Percentiles rank a stretch among this genome's conserved stretches.
phyloP scores from a whole-genome alignment of 2,113 vertebrate genomes.

The Burhinus bistriatus region DNA sequence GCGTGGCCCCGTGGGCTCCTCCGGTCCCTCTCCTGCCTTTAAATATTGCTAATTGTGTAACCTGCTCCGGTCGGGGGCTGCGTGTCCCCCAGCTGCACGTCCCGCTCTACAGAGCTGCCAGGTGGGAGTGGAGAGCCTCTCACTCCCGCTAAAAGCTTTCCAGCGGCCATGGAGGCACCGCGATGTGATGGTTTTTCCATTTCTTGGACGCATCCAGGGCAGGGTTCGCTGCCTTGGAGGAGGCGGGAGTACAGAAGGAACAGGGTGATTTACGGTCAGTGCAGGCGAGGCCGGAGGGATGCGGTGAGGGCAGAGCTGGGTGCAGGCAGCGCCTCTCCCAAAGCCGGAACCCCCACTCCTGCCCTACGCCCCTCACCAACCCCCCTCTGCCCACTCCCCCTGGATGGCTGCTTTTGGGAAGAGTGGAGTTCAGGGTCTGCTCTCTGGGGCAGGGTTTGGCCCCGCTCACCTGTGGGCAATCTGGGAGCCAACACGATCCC shows the following conservation, averaged over 20 bases:
- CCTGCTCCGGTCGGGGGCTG: fast-evolving
- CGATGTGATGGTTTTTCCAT: not conserved
- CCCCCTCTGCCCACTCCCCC: not conserved
- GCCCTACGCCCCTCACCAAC: not conserved
- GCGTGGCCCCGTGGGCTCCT: not conserved
- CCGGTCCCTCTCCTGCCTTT: not conserved
- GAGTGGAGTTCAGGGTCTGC: not conserved
- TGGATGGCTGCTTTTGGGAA: not conserved
- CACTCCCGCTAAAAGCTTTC: not conserved
- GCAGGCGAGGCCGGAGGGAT: not conserved
- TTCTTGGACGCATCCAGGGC: not conserved
- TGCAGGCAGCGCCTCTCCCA: too few relatives aligned
- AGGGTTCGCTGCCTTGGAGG: not conserved
- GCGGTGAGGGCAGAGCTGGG: fast-evolving
- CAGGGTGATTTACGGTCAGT: fast-evolving
- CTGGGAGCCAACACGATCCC: not conserved
- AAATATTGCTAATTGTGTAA: not conserved
- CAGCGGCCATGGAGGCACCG: not conserved
- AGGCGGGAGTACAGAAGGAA: fast-evolving
- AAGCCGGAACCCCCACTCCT: not conserved
- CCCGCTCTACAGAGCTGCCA: not conserved
- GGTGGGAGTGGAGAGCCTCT: not conserved
- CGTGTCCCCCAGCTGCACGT: fast-evolving
- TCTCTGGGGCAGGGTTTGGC: not conserved
- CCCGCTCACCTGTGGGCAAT: not conserved